Evolutionary conservation across 2,797 vertebrate genomes (phyloP), one percentile per base, ranked within the genome.

Genomic region (Pseudomugil gertrudae): DNA sequence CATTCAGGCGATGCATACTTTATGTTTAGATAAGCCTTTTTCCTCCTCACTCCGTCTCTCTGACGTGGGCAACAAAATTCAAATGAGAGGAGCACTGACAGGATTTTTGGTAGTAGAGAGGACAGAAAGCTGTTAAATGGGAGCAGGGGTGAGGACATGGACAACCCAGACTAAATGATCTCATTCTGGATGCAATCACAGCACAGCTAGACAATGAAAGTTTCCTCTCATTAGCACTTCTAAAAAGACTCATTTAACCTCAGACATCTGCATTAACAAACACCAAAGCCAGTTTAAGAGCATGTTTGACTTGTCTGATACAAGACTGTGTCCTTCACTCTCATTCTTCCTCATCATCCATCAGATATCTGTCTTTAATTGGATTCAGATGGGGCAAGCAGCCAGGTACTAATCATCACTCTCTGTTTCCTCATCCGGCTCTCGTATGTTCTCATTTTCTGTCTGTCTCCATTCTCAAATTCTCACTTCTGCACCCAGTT

Each of bases 1-100:
- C 63, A 3, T 83, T 78, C 68, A 62, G 76, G 69, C 71, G 66
- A 36, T 26, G 73, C 81, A 71, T 54, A 69, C 74, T 78, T 81
- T 79, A 87, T 84, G 84, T 87, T 84, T 78, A 74, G 66, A 77
- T 38, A 68, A 74, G 84, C 73, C 72, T 78, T 72, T 69, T 63
- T 59, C 72, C 67, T 47, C 72, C 19, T 9, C 57, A n/a, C n/a
- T 45, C 50, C 60, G 27, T 13, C 17, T 30, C 35, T 17, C 32
- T 14, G 24, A 60, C 56, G 58, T 43, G 47, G 60, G 64, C 40
- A 53, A 29, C 26, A 67, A 57, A 60, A n/a, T 15, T 61, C 57
- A 60, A 57, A 66, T 69, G 40, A 53, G 9, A 45, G 40, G 47
- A 66, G 67, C 29, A 24, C 0, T 27, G 43, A 10, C 10, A 47